phyloP scores from a whole-genome alignment of 2,797 vertebrate genomes.

The Echiichthys vipera region DNA sequence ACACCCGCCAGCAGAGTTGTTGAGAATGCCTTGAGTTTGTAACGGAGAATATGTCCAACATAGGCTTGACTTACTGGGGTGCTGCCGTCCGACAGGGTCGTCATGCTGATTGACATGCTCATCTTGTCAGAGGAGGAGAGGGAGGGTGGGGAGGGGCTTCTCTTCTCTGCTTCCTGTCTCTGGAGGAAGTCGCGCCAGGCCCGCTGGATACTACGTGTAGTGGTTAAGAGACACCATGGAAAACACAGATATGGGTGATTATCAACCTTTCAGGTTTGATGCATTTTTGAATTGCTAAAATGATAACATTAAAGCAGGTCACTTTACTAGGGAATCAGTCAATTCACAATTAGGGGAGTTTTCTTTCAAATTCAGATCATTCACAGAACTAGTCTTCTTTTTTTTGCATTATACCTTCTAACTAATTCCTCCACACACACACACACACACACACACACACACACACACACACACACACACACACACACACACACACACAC shows the following conservation, averaged over 20 bases:
- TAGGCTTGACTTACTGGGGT: constrained; percentile 89
- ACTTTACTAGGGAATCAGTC: background rate
- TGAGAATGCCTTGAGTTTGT: background rate
- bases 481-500: no score
- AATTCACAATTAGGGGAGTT: background rate
- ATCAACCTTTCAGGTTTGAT: background rate
- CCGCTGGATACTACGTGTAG: constrained; percentile 88
- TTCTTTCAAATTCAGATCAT: background rate
- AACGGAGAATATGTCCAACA: background rate
- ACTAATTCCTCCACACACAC: no score
- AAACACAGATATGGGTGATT: background rate
- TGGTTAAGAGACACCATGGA: background rate
- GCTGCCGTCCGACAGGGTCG: constrained; percentile 93
- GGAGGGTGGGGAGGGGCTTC: constrained; percentile 89
- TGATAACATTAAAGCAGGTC: background rate
- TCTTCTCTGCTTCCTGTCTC: constrained; percentile 89
- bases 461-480: no score
- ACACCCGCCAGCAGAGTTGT: background rate
- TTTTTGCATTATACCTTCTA: background rate
- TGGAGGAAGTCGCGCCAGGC: constrained; percentile 91
- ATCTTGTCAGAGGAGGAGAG: constrained; percentile 91
- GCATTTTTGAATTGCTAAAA: background rate
- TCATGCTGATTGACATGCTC: constrained; percentile 96
- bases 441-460: no score
- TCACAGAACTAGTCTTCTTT: background rate